Conservation (phyloP, 2,797 vertebrate species). For the Pempheris klunzingeri region DNA sequence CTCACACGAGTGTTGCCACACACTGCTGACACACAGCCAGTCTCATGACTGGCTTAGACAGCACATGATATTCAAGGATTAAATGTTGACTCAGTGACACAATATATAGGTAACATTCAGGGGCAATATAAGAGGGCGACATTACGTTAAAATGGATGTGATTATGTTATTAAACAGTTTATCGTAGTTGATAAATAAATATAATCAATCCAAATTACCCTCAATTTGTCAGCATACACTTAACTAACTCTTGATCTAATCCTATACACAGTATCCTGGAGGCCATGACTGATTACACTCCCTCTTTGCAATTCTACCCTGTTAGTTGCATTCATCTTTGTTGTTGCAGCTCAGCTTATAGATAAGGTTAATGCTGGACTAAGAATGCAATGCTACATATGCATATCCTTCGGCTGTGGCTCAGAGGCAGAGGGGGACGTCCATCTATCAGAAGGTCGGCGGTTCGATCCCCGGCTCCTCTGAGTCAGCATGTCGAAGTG, state of each 20-base stretch:
- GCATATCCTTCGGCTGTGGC: too few relatives aligned
- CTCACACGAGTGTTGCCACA: background rate
- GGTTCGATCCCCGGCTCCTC: too few relatives aligned
- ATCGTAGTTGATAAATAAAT: background rate
- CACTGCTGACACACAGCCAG: conserved; percentile 12
- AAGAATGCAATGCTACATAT: background rate
- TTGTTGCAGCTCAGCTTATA: background rate
- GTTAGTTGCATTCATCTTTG: too few relatives aligned
- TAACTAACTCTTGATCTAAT: background rate
- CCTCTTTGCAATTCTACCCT: background rate
- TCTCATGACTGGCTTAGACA: conserved; percentile 35
- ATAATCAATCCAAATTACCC: background rate
- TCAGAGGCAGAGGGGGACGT: too few relatives aligned
- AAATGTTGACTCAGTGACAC: background rate
- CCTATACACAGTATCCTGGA: background rate
- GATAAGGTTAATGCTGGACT: background rate
- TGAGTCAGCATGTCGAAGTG: too few relatives aligned
- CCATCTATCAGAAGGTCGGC: too few relatives aligned
- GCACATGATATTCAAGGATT: conserved; percentile 43
- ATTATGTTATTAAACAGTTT: background rate
- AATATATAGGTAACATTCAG: background rate
- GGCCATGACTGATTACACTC: background rate
- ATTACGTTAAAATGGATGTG: background rate
- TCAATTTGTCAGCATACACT: background rate
- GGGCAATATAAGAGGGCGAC: background rate